Base-by-base conservation (phyloP, 2,888 invertebrate species). In the Andricus curvator region DNA sequence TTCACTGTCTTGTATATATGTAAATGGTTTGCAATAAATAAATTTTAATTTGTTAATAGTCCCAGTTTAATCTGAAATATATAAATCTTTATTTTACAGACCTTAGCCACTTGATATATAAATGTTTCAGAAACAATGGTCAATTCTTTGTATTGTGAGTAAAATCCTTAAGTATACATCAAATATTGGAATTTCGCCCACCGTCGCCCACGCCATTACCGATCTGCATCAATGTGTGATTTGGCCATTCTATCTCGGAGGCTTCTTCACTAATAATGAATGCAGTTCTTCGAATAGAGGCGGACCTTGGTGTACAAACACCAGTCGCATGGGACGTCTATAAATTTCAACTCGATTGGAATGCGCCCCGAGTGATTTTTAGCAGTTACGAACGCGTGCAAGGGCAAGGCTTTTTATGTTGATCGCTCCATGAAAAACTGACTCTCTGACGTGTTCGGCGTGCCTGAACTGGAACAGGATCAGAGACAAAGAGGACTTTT, bases 341-440 rank as follows among this genome's bases (percentile, higher is more conserved):
- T 87, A 88, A 87, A 88, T 87, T 87, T 86, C 82, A 83, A 79
- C 81, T 84, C 78, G 80, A 68, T 70, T 81, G 89, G 89, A 90
- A 90, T 90, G 88, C 82, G 87, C 82, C 83, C 77, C 81, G 65
- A 84, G 85, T 84, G 80, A 85, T 84, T 85, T 85, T 87, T 84
- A 80, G 82, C 84, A 84, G 84, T 87, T 85, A 83, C 81, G 84
- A 87, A 87, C 81, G 87, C 85, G 86, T 86, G 87, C 89, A 90
- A 89, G 88, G 90, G 89, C 89, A 89, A 89, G 87, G 89, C 82
- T 88, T 89, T 82, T 81, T 85, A 84, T 80, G 66, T 74, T 66
- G 67, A 33, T 79, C 79, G 60, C 67, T n/a, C 64, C 78, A 80
- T 37, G 65, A 80, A 81, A 82, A 79, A 33, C 70, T 65, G 37